These are phyloP conservation scores for Leptinotarsa juncta DNA, from an alignment of 2,888 invertebrate species.

Conservation along the genomic window DNA sequence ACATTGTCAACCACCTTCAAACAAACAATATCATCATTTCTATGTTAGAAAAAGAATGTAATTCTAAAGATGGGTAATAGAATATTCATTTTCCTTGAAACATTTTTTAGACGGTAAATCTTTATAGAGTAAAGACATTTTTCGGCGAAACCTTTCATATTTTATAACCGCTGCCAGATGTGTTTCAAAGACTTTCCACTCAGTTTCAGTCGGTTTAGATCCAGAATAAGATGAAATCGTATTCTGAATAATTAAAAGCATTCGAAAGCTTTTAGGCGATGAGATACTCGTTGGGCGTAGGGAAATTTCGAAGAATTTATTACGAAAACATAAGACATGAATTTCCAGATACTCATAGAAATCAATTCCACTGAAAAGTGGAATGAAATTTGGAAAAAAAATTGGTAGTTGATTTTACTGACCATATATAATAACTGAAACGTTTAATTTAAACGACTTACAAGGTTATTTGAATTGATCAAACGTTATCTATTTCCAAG, in stretches of 20 bases:
- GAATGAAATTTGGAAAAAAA: not conserved
- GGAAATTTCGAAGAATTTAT: conserved; percentile 7
- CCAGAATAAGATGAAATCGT: conserved; percentile 17
- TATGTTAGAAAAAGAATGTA: no score
- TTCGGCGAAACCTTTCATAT: conserved; percentile 7
- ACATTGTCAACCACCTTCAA: no score
- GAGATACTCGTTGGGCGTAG: conserved; percentile 21
- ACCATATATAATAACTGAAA: no score
- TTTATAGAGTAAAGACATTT: not conserved
- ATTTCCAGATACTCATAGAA: not conserved
- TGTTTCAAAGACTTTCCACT: conserved; percentile 11
- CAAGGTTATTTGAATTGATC: no score
- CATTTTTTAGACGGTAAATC: not conserved
- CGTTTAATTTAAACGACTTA: no score
- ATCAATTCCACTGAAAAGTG: not conserved
- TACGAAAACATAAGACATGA: conserved; percentile 11
- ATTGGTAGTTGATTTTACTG: no score
- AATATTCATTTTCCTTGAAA: not conserved
- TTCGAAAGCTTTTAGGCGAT: conserved; percentile 54
- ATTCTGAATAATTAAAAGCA: conserved; percentile 53
- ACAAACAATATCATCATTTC: no score
- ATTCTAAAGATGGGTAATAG: no score
- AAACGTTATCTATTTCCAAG: no score
- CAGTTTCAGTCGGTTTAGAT: conserved; percentile 2
- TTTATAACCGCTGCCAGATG: conserved; percentile 21